Conservation (phyloP, 2,888 invertebrate genomes). For the Volucella bombylans region DNA sequence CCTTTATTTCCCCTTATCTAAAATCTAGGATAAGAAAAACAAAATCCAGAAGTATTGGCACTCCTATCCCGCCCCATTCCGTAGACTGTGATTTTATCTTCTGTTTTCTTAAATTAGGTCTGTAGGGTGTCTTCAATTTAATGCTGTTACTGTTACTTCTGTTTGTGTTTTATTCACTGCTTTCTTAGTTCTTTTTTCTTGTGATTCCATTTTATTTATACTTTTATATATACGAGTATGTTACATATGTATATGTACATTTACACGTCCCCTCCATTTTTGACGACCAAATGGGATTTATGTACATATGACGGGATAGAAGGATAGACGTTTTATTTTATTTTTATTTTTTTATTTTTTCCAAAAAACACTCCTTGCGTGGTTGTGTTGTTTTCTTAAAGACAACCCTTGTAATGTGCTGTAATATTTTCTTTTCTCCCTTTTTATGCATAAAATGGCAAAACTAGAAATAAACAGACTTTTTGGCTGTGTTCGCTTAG, state of each 20-base stretch:
- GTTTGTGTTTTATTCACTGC: background rate
- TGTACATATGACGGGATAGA: background rate
- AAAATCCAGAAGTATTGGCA: slow-evolving; percentile 4
- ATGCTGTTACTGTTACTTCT: slow-evolving; percentile 12
- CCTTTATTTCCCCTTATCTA: background rate
- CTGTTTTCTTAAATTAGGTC: slow-evolving; percentile 39
- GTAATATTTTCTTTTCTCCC: background rate
- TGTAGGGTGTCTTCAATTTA: slow-evolving; percentile 44
- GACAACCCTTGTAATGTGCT: too few species aligned
- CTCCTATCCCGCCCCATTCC: background rate
- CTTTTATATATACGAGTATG: too few species aligned
- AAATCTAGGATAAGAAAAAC: background rate
- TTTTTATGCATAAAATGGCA: background rate
- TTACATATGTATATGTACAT: too few species aligned
- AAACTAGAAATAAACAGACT: slow-evolving; percentile 4
- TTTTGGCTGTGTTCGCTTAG: slow-evolving; percentile 8
- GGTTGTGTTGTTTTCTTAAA: too few species aligned
- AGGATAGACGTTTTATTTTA: slow-evolving; percentile 8
- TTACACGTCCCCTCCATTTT: background rate
- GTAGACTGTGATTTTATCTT: slow-evolving; percentile 26
- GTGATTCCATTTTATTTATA: slow-evolving; percentile 19
- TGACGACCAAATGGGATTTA: background rate
- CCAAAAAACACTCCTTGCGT: background rate
- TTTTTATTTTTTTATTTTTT: background rate
- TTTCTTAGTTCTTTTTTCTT: background rate